Conservation (phyloP, 2,888 invertebrate genomes). For the Agonum fuliginosum region DNA sequence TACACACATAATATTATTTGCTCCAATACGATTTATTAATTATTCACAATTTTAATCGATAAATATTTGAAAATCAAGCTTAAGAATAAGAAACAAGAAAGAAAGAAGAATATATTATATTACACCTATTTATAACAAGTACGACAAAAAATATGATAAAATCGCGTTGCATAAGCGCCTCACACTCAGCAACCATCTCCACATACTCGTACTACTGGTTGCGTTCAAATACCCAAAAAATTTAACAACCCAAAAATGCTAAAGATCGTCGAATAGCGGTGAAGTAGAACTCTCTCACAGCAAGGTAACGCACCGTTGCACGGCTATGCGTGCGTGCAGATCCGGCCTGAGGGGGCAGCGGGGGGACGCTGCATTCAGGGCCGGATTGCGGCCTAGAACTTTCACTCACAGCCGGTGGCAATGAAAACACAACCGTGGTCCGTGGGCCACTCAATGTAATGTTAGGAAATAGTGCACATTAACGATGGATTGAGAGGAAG, state of each 20-base stretch:
- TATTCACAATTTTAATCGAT: too few relatives aligned
- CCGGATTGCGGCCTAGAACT: constrained; percentile 41
- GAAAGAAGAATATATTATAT: too few relatives aligned
- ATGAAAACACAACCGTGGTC: not conserved
- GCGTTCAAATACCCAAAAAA: not conserved
- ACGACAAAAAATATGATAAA: too few relatives aligned
- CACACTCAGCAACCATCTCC: not conserved
- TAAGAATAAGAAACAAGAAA: too few relatives aligned
- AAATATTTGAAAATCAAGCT: too few relatives aligned
- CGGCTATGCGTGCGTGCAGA: constrained; percentile 26
- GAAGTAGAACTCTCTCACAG: not conserved
- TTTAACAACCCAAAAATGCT: not conserved
- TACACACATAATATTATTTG: too few relatives aligned
- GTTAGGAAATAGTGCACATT: constrained; percentile 11
- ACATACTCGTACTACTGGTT: not conserved
- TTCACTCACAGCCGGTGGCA: constrained; percentile 27
- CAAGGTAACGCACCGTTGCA: constrained; percentile 51
- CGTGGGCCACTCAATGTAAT: not conserved
- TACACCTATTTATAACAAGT: too few relatives aligned
- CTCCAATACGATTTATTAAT: too few relatives aligned
- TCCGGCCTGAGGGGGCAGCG: not conserved
- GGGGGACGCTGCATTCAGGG: constrained; percentile 16
- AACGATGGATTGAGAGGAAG: not conserved
- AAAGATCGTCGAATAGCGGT: constrained; percentile 6
- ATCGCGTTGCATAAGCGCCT: too few relatives aligned